A percentile compares a stretch with the other conserved stretches of the same genome.
Evolutionary conservation across 2,113 vertebrate genomes (phyloP).

Genomic region (Heptranchias perlo): DNA sequence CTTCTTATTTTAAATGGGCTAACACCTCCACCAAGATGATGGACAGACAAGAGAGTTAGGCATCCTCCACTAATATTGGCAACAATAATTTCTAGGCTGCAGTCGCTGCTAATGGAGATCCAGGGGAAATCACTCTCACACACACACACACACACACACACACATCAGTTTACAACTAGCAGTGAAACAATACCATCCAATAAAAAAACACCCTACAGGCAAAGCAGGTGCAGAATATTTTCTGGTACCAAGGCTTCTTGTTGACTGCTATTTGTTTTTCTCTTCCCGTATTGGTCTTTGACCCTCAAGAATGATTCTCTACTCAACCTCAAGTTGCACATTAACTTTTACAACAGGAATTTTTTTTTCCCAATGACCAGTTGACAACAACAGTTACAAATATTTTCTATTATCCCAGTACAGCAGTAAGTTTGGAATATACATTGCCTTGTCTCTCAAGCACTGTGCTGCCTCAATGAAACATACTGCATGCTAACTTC

Average conservation of each 20-base stretch:
- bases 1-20: background rate
- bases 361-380: background rate
- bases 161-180: background rate
- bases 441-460: background rate
- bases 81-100: background rate
- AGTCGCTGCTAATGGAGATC: no score
- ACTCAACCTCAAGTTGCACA: background rate
- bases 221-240: background rate
- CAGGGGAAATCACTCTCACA: background rate
- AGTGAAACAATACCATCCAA: background rate
- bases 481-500: background rate
- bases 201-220: background rate
- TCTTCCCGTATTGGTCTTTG: background rate
- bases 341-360: background rate
- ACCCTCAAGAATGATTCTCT: background rate
- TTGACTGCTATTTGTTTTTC: background rate
- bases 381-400: background rate
- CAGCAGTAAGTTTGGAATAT: background rate
- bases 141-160: background rate
- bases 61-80: background rate
- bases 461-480: background rate
- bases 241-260: background rate
- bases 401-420: background rate
- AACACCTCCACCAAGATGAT: background rate
- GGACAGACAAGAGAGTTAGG: background rate